Evolutionary conservation across 2,113 vertebrate species (phyloP).

Genomic region (Nesoenas mayeri): DNA sequence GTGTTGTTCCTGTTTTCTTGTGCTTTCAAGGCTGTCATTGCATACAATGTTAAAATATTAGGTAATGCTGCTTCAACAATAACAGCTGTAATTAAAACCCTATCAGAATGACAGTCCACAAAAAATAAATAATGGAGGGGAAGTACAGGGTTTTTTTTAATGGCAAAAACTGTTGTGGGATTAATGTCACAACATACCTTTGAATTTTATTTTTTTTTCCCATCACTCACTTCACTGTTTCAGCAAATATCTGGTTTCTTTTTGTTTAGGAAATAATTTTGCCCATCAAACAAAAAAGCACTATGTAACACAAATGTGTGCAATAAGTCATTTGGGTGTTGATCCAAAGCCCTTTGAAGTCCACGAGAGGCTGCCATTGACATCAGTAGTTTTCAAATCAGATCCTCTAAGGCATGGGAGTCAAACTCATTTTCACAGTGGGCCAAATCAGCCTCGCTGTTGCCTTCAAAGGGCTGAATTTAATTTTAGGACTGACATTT

Average conservation of each 20-base stretch:
- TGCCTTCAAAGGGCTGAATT: too few species aligned
- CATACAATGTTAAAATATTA: neutral
- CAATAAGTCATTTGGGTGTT: neutral
- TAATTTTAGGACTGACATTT: neutral
- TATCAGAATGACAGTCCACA: neutral
- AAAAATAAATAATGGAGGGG: neutral
- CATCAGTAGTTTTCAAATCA: slow-evolving; percentile 9
- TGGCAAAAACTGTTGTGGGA: neutral
- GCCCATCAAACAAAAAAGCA: neutral
- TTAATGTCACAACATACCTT: neutral
- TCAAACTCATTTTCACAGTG: too few species aligned
- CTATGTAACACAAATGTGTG: neutral
- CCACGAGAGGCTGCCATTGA: slow-evolving; percentile 13
- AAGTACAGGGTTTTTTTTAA: neutral
- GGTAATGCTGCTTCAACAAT: neutral
- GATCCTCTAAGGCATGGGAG: neutral
- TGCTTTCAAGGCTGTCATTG: neutral
- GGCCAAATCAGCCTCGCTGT: too few species aligned
- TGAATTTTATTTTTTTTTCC: neutral
- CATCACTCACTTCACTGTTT: neutral
- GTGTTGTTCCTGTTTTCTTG: neutral
- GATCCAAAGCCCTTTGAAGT: slow-evolving; percentile 33
- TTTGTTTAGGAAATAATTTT: neutral
- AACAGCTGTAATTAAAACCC: neutral
- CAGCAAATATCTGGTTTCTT: neutral